These are phyloP conservation scores for Vulpes vulpes DNA, from an alignment of 2,113 vertebrate species.

Conservation along the genomic window DNA sequence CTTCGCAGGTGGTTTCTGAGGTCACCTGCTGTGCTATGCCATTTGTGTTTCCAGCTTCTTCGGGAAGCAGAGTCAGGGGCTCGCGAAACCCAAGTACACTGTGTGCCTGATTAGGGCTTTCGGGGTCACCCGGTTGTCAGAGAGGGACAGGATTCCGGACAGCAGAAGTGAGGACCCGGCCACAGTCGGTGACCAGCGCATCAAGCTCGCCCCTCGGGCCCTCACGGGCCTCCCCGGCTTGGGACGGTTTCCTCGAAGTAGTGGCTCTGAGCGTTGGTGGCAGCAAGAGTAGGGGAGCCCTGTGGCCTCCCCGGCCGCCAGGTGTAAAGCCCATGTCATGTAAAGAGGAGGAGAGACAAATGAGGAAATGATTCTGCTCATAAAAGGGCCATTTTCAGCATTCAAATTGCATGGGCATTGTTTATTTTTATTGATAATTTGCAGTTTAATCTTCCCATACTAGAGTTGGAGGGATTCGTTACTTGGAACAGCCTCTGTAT, in stretches of 20 bases:
- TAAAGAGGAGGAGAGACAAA: background rate
- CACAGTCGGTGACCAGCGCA: fast-evolving
- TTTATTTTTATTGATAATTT: background rate
- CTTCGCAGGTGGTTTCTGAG: too few species aligned
- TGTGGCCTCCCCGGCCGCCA: fast-evolving
- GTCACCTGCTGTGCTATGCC: fast-evolving
- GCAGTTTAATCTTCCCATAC: background rate
- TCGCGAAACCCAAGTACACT: background rate
- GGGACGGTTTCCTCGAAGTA: background rate
- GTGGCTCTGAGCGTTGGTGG: background rate
- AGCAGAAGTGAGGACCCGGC: background rate
- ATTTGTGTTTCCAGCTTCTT: background rate
- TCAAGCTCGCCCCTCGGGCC: fast-evolving
- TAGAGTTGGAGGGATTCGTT: background rate
- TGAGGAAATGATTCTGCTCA: background rate
- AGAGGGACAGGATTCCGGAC: background rate
- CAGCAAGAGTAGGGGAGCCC: background rate
- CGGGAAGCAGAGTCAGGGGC: background rate
- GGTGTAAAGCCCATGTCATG: background rate
- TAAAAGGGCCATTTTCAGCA: background rate
- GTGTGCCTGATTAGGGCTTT: background rate
- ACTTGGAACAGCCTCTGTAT: background rate
- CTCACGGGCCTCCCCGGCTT: background rate
- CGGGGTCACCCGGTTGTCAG: background rate
- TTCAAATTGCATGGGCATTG: background rate